Percentiles rank a stretch among this genome's conserved stretches.
phyloP scores from a whole-genome alignment of 2,797 vertebrate genomes.

The Artibeus jamaicensis region DNA sequence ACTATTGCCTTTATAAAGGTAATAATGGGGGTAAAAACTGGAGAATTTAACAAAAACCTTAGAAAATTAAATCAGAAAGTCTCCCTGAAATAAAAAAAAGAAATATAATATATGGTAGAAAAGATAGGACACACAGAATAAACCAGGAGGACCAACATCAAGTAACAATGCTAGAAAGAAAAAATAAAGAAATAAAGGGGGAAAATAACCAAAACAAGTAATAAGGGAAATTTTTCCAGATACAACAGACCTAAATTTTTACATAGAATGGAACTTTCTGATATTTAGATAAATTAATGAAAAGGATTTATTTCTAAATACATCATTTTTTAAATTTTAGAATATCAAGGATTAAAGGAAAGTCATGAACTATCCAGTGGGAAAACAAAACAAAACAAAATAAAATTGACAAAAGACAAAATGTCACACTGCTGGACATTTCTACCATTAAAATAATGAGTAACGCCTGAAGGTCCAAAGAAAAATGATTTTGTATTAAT shows the following conservation, averaged over 20 bases:
- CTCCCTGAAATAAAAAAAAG: neutral
- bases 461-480: neutral
- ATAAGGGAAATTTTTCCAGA: neutral
- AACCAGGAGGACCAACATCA: neutral
- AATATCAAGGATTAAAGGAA: neutral
- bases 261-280: neutral
- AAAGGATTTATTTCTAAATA: neutral
- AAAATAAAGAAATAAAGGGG: neutral
- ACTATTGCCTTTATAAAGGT: neutral
- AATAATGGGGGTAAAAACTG: neutral
- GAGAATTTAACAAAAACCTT: neutral
- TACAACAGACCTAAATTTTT: neutral
- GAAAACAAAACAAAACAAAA: neutral
- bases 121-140: neutral
- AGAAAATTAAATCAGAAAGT: neutral
- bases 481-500: neutral
- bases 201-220: neutral
- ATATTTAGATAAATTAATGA: neutral
- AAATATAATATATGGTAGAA: neutral
- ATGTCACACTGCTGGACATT: neutral
- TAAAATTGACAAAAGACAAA: neutral
- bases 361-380: neutral
- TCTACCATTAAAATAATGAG: neutral
- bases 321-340: neutral
- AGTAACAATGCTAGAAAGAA: neutral